Evolutionary conservation across 2,113 vertebrate species (phyloP).

Genomic region (Cynopterus brachyotis): DNA sequence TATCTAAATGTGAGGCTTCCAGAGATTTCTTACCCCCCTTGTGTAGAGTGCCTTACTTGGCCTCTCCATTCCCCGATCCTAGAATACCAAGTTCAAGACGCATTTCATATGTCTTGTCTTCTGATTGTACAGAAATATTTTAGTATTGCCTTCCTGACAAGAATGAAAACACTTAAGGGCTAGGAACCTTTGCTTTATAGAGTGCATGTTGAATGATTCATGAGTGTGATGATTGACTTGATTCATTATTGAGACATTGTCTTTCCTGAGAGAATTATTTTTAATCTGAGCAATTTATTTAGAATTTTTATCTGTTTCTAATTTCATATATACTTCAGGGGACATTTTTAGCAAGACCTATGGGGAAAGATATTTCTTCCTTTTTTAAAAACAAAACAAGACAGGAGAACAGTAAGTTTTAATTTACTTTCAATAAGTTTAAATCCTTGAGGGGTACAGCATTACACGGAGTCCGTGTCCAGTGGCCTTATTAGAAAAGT

Average conservation of each 20-base stretch:
- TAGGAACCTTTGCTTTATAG: not conserved
- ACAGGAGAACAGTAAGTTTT: too few relatives aligned
- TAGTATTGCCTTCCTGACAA: not conserved
- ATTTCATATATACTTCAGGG: not conserved
- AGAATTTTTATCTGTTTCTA: not conserved
- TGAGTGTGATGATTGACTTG: not conserved
- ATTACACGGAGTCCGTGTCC: too few relatives aligned
- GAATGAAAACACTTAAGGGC: not conserved
- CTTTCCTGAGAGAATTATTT: not conserved
- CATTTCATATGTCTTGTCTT: not conserved
- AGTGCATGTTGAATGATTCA: not conserved
- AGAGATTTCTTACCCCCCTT: not conserved
- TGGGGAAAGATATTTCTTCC: not conserved
- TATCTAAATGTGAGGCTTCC: not conserved
- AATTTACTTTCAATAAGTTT: too few relatives aligned
- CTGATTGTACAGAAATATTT: not conserved
- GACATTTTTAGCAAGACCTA: not conserved
- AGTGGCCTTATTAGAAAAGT: too few relatives aligned
- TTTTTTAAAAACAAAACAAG: too few relatives aligned
- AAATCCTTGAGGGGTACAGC: too few relatives aligned
- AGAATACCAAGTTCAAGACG: not conserved
- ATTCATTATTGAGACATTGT: not conserved
- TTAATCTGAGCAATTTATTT: conserved; percentile 2
- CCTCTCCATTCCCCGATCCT: not conserved
- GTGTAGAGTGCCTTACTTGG: not conserved